phyloP scores from a whole-genome alignment of 2,113 vertebrate species.

The Axis porcinus region DNA sequence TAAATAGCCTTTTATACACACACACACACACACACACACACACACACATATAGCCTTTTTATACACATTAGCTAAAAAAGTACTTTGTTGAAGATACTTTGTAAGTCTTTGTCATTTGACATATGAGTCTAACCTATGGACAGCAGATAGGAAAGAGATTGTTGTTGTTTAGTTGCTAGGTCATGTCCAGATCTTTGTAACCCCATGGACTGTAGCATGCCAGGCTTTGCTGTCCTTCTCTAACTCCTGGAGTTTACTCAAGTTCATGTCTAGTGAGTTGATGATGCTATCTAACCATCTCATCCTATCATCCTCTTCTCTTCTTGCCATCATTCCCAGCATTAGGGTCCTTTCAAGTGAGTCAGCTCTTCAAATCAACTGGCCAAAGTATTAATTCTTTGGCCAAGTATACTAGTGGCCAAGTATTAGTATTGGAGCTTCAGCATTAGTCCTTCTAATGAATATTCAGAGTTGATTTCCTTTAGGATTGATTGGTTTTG shows the following conservation, averaged over 20 bases:
- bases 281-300: neutral
- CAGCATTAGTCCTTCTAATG: neutral
- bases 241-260: neutral
- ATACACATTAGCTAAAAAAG: neutral
- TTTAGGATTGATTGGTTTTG: neutral
- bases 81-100: neutral
- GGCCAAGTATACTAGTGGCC: neutral
- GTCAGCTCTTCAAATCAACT: accelerated
- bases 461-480: neutral
- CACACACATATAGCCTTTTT: neutral
- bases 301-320: neutral
- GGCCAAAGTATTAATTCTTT: neutral
- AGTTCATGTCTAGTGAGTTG: neutral
- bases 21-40: too few species aligned
- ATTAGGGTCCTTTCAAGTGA: neutral
- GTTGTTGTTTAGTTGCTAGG: neutral
- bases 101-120: neutral
- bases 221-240: neutral
- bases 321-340: neutral
- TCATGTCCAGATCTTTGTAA: neutral
- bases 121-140: neutral
- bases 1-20: neutral
- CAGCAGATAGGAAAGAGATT: neutral
- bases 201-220: neutral
- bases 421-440: neutral